A percentile compares a stretch with the other conserved stretches of the same genome.
phyloP scores from a whole-genome alignment of 2,888 invertebrate species.

The Rhorus exstirpatorius region DNA sequence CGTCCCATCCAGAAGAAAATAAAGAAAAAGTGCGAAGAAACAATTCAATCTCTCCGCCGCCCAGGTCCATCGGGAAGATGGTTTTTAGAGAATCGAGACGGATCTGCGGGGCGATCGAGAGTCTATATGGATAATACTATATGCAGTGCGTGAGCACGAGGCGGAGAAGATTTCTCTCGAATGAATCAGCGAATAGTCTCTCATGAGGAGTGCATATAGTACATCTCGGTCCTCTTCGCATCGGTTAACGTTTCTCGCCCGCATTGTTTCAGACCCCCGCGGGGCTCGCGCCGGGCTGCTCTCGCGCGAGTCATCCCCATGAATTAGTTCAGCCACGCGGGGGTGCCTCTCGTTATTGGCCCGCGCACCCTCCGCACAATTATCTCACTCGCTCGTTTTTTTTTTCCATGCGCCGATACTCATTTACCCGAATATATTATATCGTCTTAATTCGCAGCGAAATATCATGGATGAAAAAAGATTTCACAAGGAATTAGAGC shows the following conservation, averaged over 20 bases:
- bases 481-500: too few species aligned
- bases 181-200: slow-evolving; percentile 76
- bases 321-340: slow-evolving; percentile 85
- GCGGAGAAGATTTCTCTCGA: slow-evolving; percentile 61
- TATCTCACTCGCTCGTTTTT: slow-evolving; percentile 43
- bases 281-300: slow-evolving; percentile 80
- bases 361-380: slow-evolving; percentile 70
- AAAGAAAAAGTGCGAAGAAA: neutral
- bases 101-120: slow-evolving; percentile 38
- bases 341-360: slow-evolving; percentile 84
- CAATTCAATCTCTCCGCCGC: neutral
- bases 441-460: neutral
- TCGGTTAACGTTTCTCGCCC: slow-evolving; percentile 81
- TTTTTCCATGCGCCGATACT: slow-evolving; percentile 36
- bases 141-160: neutral
- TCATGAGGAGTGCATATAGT: slow-evolving; percentile 63
- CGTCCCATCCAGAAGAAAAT: neutral
- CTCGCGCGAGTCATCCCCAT: slow-evolving; percentile 85
- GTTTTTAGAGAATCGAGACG: slow-evolving; percentile 27
- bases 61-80: slow-evolving; percentile 4
- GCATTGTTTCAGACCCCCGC: slow-evolving; percentile 86
- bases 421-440: neutral
- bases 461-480: neutral
- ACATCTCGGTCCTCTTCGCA: slow-evolving; percentile 49
- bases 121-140: slow-evolving; percentile 41